Base-by-base conservation (phyloP, 2,113 vertebrate species). In the Protomyctophum bolini region DNA sequence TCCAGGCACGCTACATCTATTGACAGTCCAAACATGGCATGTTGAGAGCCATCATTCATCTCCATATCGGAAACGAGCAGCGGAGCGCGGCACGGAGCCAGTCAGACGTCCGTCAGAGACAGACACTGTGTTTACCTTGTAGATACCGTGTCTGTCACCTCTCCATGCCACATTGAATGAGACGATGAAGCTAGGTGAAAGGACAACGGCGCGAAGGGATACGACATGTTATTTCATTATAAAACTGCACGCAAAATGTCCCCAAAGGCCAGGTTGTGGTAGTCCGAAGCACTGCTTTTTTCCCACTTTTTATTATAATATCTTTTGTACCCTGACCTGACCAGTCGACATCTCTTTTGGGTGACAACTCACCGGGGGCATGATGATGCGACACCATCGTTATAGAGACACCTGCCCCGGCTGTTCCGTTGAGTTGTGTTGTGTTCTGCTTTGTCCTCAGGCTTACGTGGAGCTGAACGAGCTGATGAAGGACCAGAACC, bases 401-500 rank as follows among this genome's bases (percentile, higher is more conserved):
- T 41, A 41, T 41, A 21, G 33, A 41, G 33, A 21, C 21, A 21
- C 21, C 21, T 21, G 21, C 21, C 33, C 5, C 33, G 5, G 33
- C 33, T 41, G 33, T 41, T 41, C 3, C 33, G 33, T 41, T 41
- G 33, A 41, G 33, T 41, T 66, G 9, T 51, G 9, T 69, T 56
- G 9, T 69, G 9, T 12, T 70, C 7, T 60, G 65, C 50, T 57
- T 52, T 54, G 51, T 61, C 58, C n/a, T 48, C 77, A 96, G 94
- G 84, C 82, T 4, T 93, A 91, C 0, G 90, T 94, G 86, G 87
- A 94, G 83, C 89, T 94, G 76, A 92, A 91, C 4, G 91, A 95
- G 64, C 82, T 92, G 70, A 94, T 94, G 91, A 95, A 94, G 94
- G 95, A 95, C 64, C 87, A 86, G 77, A 92, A 90, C 0, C 84